These are phyloP conservation scores for Aphrophora alni DNA, from an alignment of 2,888 invertebrate genomes.

Conservation along the genomic window DNA sequence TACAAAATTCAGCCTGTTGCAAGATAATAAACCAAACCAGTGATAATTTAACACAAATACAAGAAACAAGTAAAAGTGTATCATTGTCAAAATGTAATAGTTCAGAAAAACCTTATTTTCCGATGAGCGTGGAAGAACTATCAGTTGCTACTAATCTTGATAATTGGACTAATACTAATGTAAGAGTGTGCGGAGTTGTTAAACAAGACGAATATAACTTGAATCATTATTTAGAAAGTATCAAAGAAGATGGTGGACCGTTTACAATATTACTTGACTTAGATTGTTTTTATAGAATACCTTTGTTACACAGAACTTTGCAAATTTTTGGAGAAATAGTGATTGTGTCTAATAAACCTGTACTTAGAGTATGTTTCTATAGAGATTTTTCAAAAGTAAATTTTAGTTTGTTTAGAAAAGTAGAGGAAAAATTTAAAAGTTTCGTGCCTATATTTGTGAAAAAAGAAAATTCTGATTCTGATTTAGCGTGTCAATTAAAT, in stretches of 20 bases:
- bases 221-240: constrained; percentile 4
- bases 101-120: neutral
- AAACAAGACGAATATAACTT: neutral
- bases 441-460: neutral
- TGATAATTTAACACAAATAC: too few species aligned
- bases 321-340: neutral
- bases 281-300: neutral
- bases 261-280: neutral
- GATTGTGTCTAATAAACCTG: neutral
- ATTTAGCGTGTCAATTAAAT: too few species aligned
- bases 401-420: neutral
- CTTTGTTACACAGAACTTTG: neutral
- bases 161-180: neutral
- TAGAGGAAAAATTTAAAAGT: neutral
- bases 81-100: neutral
- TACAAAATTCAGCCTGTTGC: too few species aligned
- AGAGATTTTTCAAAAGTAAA: neutral
- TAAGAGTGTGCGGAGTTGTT: neutral
- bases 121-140: neutral
- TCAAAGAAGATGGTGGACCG: neutral
- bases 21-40: too few species aligned
- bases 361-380: neutral
- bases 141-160: neutral
- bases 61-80: neutral
- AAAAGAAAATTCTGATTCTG: neutral